phyloP scores from a whole-genome alignment of 2,113 vertebrate genomes.

The Pycnonotus jocosus region DNA sequence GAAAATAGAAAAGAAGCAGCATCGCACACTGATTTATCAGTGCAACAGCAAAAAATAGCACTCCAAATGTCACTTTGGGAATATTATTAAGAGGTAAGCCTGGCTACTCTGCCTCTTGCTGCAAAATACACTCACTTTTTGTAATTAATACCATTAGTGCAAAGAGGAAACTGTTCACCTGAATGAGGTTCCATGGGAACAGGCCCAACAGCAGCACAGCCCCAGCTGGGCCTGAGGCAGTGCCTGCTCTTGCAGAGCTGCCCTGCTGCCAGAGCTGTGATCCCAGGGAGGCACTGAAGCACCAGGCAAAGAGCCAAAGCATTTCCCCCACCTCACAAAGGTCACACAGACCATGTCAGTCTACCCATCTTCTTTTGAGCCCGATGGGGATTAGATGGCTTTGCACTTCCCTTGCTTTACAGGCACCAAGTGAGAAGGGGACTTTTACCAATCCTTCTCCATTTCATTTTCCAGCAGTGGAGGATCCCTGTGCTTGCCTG shows the following conservation, averaged over 20 bases:
- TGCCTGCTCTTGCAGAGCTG: neutral
- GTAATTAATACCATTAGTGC: neutral
- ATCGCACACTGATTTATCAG: slow-evolving; percentile 12
- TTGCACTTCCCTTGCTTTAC: neutral
- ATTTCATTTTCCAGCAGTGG: neutral
- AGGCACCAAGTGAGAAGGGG: neutral
- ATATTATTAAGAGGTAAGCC: slow-evolving; percentile 26
- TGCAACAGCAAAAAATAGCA: slow-evolving; percentile 27
- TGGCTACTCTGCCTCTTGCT: neutral
- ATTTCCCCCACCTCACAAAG: neutral
- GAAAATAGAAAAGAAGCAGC: slow-evolving; percentile 55
- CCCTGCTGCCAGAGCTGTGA: neutral
- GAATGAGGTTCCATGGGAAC: neutral
- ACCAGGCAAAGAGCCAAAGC: neutral
- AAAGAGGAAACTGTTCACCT: neutral
- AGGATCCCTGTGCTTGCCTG: neutral
- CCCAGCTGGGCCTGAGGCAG: neutral
- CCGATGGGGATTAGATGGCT: neutral
- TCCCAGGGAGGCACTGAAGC: neutral
- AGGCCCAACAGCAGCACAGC: neutral
- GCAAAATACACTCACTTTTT: neutral
- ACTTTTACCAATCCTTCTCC: neutral
- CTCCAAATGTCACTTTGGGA: slow-evolving; percentile 46
- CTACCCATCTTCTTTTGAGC: neutral
- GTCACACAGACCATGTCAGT: neutral